Evolutionary conservation across 2,113 vertebrate species (phyloP).

Genomic region (Lichenostomus cassidix): DNA sequence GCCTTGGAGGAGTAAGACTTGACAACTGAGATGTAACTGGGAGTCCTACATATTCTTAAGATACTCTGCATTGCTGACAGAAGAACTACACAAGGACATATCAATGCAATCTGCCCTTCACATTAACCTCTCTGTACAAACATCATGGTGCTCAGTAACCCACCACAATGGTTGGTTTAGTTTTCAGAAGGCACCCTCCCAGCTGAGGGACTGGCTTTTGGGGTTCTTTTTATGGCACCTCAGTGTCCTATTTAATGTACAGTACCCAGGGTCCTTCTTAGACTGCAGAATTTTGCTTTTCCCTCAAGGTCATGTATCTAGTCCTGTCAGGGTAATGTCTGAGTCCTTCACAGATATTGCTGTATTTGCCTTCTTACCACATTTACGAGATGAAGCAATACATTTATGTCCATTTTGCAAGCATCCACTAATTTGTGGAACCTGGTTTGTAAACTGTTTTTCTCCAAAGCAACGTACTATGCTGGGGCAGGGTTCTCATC

Average conservation of each 20-base stretch:
- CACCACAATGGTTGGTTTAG: fast-evolving
- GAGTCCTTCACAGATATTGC: background rate
- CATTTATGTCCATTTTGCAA: background rate
- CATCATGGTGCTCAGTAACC: background rate
- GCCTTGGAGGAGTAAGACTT: background rate
- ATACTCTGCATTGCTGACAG: background rate
- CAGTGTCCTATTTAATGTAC: background rate
- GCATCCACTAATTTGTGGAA: background rate
- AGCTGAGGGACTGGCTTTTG: background rate
- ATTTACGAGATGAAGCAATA: background rate
- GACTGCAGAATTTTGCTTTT: background rate
- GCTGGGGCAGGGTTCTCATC: background rate
- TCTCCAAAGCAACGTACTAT: background rate
- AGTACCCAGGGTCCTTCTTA: background rate
- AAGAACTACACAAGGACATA: background rate
- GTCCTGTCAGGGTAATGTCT: background rate
- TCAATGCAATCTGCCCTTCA: background rate
- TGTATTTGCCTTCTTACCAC: background rate
- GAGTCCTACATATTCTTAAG: background rate
- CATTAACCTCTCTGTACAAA: background rate
- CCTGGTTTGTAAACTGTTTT: background rate
- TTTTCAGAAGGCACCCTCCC: background rate
- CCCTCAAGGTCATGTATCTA: background rate
- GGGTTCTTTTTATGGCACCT: background rate
- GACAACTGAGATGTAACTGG: background rate